Percentiles rank a stretch among this genome's conserved stretches.
These are phyloP conservation scores for Morone chrysops DNA, from an alignment of 2,113 vertebrate species.

Conservation along the genomic window DNA sequence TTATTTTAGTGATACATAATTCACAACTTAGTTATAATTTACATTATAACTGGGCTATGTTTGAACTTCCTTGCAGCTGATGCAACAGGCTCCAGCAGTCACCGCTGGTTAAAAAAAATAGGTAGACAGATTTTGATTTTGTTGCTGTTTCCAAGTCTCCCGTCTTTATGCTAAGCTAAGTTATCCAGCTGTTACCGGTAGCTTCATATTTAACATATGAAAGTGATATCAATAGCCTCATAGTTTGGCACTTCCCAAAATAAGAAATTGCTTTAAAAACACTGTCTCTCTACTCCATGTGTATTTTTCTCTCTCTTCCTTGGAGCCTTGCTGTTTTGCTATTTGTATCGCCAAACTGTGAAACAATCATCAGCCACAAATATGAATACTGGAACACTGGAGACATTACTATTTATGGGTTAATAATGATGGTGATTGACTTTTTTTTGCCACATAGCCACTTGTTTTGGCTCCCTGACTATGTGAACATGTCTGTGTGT, in stretches of 20 bases:
- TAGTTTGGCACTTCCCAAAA: neutral
- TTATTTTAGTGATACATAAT: no score
- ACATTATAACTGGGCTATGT: no score
- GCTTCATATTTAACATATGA: neutral
- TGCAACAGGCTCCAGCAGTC: no score
- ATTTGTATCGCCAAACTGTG: constrained; percentile 19
- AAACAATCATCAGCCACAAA: constrained; percentile 36
- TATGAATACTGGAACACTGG: constrained; percentile 5
- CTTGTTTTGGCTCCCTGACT: constrained; percentile 1
- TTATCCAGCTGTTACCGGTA: neutral
- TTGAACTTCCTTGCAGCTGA: no score
- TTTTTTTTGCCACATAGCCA: neutral
- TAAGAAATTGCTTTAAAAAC: neutral
- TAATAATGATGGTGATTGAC: constrained; percentile 19
- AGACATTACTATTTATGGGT: constrained; percentile 38
- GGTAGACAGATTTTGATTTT: neutral
- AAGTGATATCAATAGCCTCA: neutral
- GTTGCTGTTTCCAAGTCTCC: neutral
- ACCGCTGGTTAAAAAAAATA: no score
- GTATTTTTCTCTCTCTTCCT: neutral
- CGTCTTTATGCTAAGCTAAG: neutral
- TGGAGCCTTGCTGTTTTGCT: neutral
- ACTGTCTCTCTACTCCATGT: neutral
- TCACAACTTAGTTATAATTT: no score
- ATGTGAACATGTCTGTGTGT: neutral